phyloP scores from a whole-genome alignment of 2,888 invertebrate species.

The Notodonta ziczac region DNA sequence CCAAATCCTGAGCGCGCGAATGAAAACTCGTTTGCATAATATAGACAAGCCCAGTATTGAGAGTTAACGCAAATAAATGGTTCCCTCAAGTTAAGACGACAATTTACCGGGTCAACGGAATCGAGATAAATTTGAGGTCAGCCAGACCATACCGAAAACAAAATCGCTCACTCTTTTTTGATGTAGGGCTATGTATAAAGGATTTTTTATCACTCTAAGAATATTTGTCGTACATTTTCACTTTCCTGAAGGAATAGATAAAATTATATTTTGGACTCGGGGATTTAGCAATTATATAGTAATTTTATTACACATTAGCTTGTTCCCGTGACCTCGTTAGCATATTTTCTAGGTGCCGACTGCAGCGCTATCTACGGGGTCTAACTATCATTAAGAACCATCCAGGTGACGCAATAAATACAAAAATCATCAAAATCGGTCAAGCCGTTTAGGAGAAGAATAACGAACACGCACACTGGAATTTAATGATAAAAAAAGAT shows the following conservation, averaged over 20 bases:
- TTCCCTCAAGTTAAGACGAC: conserved; percentile 72
- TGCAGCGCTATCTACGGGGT: too few relatives aligned
- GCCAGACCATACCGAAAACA: conserved; percentile 56
- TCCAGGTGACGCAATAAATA: too few relatives aligned
- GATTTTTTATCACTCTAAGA: conserved; percentile 30
- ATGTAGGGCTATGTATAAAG: conserved; percentile 43
- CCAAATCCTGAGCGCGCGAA: conserved; percentile 52
- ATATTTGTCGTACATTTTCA: not conserved
- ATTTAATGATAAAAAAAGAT: too few relatives aligned
- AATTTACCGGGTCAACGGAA: conserved; percentile 74
- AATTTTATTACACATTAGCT: too few relatives aligned
- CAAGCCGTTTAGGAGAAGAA: too few relatives aligned
- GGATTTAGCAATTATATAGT: too few relatives aligned
- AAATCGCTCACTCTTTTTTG: conserved; percentile 53
- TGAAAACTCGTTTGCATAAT: conserved; percentile 74
- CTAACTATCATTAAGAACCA: too few relatives aligned
- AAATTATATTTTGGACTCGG: too few relatives aligned
- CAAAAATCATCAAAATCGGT: too few relatives aligned
- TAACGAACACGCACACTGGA: too few relatives aligned
- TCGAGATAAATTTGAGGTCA: conserved; percentile 66
- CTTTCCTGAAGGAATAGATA: not conserved
- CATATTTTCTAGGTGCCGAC: too few relatives aligned
- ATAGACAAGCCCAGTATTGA: conserved; percentile 67
- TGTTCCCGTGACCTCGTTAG: too few relatives aligned
- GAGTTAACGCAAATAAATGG: conserved; percentile 77